Base-by-base conservation (phyloP, 2,888 invertebrate species). In the Blomia tropicalis region DNA sequence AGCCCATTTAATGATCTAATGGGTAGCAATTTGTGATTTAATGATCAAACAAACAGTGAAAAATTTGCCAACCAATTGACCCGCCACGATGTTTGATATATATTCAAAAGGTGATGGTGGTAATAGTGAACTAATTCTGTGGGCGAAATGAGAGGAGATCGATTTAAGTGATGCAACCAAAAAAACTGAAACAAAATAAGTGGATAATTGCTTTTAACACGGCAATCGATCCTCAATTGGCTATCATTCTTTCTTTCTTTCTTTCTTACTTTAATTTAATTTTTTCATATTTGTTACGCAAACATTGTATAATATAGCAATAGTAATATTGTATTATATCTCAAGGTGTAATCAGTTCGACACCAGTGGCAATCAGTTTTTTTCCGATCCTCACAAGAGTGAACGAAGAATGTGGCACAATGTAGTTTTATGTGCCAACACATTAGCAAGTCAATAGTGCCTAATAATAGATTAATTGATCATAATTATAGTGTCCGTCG, bases 401-500 rank as follows among this genome's bases (percentile, higher is more conserved):
- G 51, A 14, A 19, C 22, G 7, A 47, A 27, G 51, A 47, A 47
- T 25, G 51, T 19, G 22, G n/a, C 23, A 11, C 51, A n/a, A 19
- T 7, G 51, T n/a, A 47, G 7, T 7, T 11, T 27, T 14, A 47
- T 11, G 51, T n/a, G 51, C 51, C 7, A 47, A 47, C 51, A 47
- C 7, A 47, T 47, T 47, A 47, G 51, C 51, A 47, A 47, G 51
- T 47, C 51, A 25, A 47, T 47, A 47, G 27, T 47, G 51, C 7
- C 51, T 47, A 47, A 47, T 47, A 47, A 47, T 47, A 47, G 22
- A 25, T 19, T 11, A 47, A 47, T 27, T 47, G 22, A 7, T 19
- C 7, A 47, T 47, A 47, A 47, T 47, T 47, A 47, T 47, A 36
- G n/a, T n/a, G n/a, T n/a, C n/a, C n/a, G n/a, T n/a, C n/a, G n/a